Evolutionary conservation across 1,140 invertebrate genomes (phyloP).

Genomic region (Pseudomyrmex sp.): DNA sequence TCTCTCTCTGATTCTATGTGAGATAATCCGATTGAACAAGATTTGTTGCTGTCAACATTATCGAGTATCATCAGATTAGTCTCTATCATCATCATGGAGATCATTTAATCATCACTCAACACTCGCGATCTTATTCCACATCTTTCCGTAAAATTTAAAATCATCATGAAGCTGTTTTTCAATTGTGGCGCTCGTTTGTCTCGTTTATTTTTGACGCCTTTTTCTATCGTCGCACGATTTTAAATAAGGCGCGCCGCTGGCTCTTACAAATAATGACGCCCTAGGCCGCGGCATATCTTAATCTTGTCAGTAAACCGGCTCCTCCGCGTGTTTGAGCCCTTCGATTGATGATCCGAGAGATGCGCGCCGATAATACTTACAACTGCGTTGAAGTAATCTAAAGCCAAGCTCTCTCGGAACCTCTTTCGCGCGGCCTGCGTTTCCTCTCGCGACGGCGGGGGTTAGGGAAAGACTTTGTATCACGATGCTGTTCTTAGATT

Average conservation of each 20-base stretch:
- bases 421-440: slow-evolving; percentile 7
- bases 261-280: slow-evolving; percentile 61
- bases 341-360: slow-evolving; percentile 63
- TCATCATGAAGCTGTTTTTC: slow-evolving; percentile 15
- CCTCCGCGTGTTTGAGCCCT: slow-evolving; percentile 16
- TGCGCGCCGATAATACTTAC: slow-evolving; percentile 19
- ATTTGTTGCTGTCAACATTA: background rate
- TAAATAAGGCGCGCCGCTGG: slow-evolving; percentile 27
- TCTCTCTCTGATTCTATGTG: background rate
- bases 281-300: slow-evolving; percentile 59
- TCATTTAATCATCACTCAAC: too few relatives aligned
- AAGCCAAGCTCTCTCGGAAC: background rate
- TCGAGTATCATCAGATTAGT: too few relatives aligned
- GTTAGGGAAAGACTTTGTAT: slow-evolving; percentile 42
- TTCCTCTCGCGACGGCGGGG: slow-evolving; percentile 9
- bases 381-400: slow-evolving; percentile 39
- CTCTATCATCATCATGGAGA: too few relatives aligned
- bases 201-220: slow-evolving; percentile 9
- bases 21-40: background rate
- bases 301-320: slow-evolving; percentile 70
- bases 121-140: background rate
- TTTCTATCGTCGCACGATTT: slow-evolving; percentile 14
- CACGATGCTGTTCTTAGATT: slow-evolving; percentile 41
- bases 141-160: background rate
- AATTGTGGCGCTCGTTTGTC: background rate